Evolutionary conservation across 2,888 invertebrate genomes (phyloP).

Genomic region (Dioctria rufipes): DNA sequence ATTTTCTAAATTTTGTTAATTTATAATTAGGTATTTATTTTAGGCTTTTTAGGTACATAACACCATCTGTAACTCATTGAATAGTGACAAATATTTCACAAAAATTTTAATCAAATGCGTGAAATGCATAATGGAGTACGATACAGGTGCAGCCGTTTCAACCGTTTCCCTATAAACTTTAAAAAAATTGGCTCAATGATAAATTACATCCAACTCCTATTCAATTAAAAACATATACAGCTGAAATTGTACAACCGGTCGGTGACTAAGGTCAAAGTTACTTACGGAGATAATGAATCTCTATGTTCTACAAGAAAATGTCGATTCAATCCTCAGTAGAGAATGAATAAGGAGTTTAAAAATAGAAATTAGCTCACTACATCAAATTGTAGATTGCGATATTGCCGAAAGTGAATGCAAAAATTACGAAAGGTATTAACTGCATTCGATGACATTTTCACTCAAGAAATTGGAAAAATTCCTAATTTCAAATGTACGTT

Average conservation of each 20-base stretch:
- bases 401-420: not conserved
- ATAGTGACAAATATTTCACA: not conserved
- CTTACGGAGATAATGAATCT: not conserved
- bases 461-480: constrained; percentile 13
- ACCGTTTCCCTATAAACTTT: not conserved
- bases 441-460: not conserved
- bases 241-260: not conserved
- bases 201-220: not conserved
- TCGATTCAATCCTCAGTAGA: not conserved
- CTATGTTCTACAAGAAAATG: not conserved
- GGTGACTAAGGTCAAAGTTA: not conserved
- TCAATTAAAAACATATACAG: not conserved
- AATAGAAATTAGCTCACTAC: not conserved
- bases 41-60: too few relatives aligned
- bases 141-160: not conserved
- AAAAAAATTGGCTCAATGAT: not conserved
- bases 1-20: too few relatives aligned
- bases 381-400: not conserved
- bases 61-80: not conserved
- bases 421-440: not conserved
- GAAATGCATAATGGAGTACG: not conserved
- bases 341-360: not conserved
- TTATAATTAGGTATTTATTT: too few relatives aligned
- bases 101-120: not conserved
- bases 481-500: too few relatives aligned